phyloP scores from a whole-genome alignment of 2,888 invertebrate genomes.

The Ochropleura leucogaster region DNA sequence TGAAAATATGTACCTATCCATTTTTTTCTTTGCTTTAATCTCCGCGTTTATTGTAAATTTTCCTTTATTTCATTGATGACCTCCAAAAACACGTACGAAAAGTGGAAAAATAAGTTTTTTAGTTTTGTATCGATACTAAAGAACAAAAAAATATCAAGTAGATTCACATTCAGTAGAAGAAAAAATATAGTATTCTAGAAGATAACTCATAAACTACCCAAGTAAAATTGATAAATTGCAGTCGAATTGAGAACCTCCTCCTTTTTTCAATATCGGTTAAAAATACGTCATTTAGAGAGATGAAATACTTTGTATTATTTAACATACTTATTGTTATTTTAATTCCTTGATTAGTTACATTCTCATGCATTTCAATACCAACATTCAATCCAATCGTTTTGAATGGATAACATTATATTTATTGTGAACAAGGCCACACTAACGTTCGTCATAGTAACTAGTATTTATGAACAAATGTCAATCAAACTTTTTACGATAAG shows the following conservation, averaged over 20 bases:
- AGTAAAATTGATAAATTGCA: no score
- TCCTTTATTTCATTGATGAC: not conserved
- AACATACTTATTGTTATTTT: constrained; percentile 8
- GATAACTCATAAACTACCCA: no score
- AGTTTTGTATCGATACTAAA: no score
- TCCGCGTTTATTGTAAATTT: not conserved
- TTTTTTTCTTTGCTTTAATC: constrained; percentile 4
- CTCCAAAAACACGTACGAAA: no score
- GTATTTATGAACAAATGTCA: constrained; percentile 33
- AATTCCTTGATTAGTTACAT: constrained; percentile 9
- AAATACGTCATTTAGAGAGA: not conserved
- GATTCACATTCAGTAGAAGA: no score
- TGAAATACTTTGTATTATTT: not conserved
- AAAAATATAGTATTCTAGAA: no score
- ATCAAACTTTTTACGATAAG: constrained; percentile 34
- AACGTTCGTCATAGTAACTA: constrained; percentile 29
- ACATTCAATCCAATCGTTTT: constrained; percentile 27
- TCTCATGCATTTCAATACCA: constrained; percentile 37
- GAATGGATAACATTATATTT: constrained; percentile 24
- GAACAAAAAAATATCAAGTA: no score
- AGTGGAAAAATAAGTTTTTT: no score
- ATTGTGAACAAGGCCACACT: constrained; percentile 39
- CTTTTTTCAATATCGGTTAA: not conserved
- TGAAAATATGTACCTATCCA: not conserved
- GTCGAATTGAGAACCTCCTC: no score